Evolutionary conservation across 2,113 vertebrate genomes (phyloP).

Genomic region (Pagrus major): DNA sequence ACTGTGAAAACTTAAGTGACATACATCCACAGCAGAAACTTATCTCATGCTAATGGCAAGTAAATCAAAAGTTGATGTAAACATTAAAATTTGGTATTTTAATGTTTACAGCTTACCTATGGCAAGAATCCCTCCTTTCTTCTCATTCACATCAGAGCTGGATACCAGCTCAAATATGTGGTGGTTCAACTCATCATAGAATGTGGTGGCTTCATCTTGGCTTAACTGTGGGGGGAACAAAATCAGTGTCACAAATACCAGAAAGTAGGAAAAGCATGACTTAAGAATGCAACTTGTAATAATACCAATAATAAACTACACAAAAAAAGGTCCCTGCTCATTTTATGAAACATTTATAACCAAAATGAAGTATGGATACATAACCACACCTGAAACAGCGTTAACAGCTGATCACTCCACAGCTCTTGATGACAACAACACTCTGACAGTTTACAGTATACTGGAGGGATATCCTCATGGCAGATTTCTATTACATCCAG

Average conservation of each 20-base stretch:
- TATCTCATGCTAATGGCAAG: not conserved
- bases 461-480: not conserved
- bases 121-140: conserved; percentile 98
- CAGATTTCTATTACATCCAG: not conserved
- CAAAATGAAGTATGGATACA: not conserved
- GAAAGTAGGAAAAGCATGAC: not conserved
- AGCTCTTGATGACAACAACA: not conserved
- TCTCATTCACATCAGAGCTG: conserved; percentile 98
- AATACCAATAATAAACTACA: not conserved
- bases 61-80: not conserved
- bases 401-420: not conserved
- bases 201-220: conserved; percentile 97
- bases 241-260: conserved; percentile 8
- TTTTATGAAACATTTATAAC: not conserved
- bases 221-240: conserved; percentile 87
- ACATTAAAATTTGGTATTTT: not conserved
- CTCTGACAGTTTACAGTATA: not conserved
- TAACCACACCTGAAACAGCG: not conserved
- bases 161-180: conserved; percentile 99
- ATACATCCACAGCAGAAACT: not conserved
- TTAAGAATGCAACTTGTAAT: not conserved
- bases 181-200: conserved; percentile 98
- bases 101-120: conserved; percentile 87
- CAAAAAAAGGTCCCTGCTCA: not conserved
- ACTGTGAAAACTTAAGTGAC: not conserved